Evolutionary conservation across 1,140 invertebrate species (phyloP).

Genomic region (Bombus difficillimus): DNA sequence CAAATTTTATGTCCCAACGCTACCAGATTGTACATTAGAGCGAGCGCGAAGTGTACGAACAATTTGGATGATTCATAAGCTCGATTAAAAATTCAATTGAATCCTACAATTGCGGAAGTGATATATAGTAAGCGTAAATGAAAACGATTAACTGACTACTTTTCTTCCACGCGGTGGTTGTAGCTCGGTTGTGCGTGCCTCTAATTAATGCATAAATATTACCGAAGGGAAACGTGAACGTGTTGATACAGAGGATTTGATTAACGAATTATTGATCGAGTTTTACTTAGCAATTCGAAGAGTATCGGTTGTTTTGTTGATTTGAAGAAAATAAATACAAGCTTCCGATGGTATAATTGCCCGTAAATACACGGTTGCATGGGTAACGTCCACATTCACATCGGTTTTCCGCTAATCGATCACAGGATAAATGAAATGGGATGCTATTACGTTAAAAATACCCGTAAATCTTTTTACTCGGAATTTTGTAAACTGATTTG

Average conservation of each 20-base stretch:
- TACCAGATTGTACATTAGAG: background rate
- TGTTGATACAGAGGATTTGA: background rate
- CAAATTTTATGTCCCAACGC: background rate
- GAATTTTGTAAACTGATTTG: background rate
- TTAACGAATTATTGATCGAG: background rate
- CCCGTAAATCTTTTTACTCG: background rate
- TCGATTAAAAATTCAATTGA: conserved; percentile 9
- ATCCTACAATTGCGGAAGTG: background rate
- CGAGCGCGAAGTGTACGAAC: background rate
- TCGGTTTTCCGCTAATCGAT: conserved; percentile 4
- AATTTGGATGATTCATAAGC: background rate
- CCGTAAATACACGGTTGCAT: background rate
- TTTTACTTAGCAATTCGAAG: background rate
- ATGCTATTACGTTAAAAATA: background rate
- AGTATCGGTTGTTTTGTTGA: background rate
- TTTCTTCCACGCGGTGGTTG: background rate
- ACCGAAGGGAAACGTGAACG: background rate
- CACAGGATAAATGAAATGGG: conserved; percentile 12
- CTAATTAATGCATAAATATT: conserved; percentile 44
- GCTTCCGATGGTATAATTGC: conserved; percentile 16
- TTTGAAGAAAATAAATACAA: conserved; percentile 23
- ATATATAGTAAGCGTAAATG: background rate
- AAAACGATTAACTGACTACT: conserved; percentile 20
- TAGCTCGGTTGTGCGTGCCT: background rate
- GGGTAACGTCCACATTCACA: background rate